Evolutionary conservation across 2,888 invertebrate genomes (phyloP), one percentile per base, ranked within the genome.

Genomic region (Papilio gigon): DNA sequence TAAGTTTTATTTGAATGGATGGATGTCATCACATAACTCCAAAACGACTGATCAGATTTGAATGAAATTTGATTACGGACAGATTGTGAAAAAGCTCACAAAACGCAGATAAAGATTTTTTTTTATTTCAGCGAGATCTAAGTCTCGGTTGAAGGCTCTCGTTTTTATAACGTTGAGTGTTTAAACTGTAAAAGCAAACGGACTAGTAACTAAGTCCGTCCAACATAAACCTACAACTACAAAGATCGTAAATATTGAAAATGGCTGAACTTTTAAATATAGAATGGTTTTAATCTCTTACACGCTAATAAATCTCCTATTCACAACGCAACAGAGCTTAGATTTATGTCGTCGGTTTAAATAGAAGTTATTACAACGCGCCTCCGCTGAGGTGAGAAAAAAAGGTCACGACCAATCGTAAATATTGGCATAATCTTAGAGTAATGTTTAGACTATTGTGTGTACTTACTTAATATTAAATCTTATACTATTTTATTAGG

Each of bases 401-500:
- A 73, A 71, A 73, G 74, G 75, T 75, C 73, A 71, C 64, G 58
- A 65, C 22, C 58, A 65, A 63, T 72, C 75, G 70, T 75, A 75
- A 75, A 75, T 73, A 74, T 73, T 70, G 70, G 65, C 65, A 65
- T 74, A 72, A 73, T 72, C 70, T 71, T 42, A n/a, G 27, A 60
- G 61, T 63, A 59, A 62, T 30, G 27, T 30, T 59, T 17, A 64
- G 64, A 62, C 14, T 17, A 65, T 61, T 56, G 20, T n/a, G n/a
- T n/a, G n/a, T 14, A 37, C 44, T 8, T n/a, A 27, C 27, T 5
- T 14, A 40, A 8, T n/a, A 50, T 25, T 50, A 50, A 53, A 27
- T n/a, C 25, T 53, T 53, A 50, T 14, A 27, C 25, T 50, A 53
- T 53, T 53, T 53, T 53, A n/a, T 53, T 27, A 53, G 2, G 1